Percentiles rank a stretch among this genome's conserved stretches.
Evolutionary conservation across 2,888 invertebrate genomes (phyloP).

Genomic region (Plutella xylostella): DNA sequence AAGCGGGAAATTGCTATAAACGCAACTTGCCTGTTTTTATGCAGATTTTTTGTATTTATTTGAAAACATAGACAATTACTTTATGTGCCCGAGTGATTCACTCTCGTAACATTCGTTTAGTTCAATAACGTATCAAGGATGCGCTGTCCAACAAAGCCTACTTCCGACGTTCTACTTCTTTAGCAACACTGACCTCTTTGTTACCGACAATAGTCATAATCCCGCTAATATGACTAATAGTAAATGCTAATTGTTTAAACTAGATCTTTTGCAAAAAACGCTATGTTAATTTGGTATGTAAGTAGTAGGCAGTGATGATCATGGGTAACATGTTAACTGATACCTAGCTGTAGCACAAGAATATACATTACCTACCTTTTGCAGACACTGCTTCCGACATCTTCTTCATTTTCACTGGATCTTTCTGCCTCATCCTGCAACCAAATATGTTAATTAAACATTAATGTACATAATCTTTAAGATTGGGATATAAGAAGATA

Average conservation of each 20-base stretch:
- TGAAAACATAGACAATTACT: no score
- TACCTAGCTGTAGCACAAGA: not conserved
- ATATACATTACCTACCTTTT: constrained; percentile 48
- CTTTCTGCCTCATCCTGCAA: constrained; percentile 58
- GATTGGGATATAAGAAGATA: no score
- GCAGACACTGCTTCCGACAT: constrained; percentile 48
- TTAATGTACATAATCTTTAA: not conserved
- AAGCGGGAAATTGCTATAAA: constrained; percentile 1
- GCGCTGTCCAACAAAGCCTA: no score
- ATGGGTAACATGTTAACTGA: no score
- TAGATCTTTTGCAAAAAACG: not conserved
- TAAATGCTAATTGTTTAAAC: not conserved
- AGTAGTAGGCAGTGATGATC: no score
- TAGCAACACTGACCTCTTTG: not conserved
- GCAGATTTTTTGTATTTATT: no score
- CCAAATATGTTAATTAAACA: constrained; percentile 9
- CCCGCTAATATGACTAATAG: not conserved
- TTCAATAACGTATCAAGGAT: no score
- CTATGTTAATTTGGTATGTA: no score
- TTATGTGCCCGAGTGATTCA: no score
- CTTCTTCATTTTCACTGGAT: constrained; percentile 51
- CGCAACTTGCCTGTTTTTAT: no score
- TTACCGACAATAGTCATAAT: not conserved
- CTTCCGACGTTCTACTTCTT: not conserved
- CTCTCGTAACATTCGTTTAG: no score